Evolutionary conservation across 2,888 invertebrate genomes (phyloP), one percentile per base, ranked within the genome.

Genomic region (Diadegma fenestrale): DNA sequence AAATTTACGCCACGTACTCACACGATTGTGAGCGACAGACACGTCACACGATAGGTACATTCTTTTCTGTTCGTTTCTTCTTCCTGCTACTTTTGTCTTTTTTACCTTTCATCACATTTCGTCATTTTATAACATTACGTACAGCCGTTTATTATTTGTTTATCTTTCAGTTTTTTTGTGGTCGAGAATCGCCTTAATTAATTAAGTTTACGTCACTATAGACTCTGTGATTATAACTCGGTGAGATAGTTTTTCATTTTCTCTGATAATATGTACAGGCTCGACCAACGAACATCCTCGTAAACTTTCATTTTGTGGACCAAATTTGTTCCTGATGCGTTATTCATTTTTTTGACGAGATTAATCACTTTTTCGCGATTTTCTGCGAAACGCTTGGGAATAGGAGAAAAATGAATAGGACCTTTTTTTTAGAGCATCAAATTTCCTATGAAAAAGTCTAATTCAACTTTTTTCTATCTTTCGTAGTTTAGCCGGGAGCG

Each of bases 51-150:
- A 89, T 92, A 91, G 90, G 88, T 92, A 92, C 90, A 91, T 89
- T 89, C 86, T 89, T 87, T 87, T 80, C 82, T 82, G 26, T 58
- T 58, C 58, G 14, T 58, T 71, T 86, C 69, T 87, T 83, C 82
- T 45, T 76, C 88, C 64, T 82, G 87, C 79, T 87, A 78, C 81
- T 58, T 84, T 82, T 80, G 85, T 84, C 78, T 86, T 88, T n/a
- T 85, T 88, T 82, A 80, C 88, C 30, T 43, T 48, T 51, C 68
- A 43, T 80, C 48, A 51, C 51, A 80, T 64, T 41, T 63, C 48
- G 84, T 87, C 88, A 87, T 88, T 92, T 90, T 90, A 89, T 92
- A 92, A 93, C 91, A 93, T 90, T 91, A 92, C 90, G 89, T 93
- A 91, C 92, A 92, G 89, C 89, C 90, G 90, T 89, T 91, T 89